Conservation (phyloP, 2,797 vertebrate species). For the Enteromius paludinosus region DNA sequence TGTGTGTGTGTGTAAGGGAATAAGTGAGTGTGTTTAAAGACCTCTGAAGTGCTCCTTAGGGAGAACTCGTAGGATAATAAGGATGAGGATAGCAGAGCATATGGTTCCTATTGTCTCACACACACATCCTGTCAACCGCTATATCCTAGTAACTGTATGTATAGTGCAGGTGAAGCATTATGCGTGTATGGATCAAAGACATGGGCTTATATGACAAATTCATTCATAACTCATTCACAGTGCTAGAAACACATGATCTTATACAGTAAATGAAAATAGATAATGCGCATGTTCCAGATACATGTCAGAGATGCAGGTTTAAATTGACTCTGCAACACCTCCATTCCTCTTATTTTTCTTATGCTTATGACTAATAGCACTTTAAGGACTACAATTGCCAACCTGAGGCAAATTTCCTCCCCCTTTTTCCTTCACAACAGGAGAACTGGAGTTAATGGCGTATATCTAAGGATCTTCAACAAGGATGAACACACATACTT, state of each 20-base stretch:
- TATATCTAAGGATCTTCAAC: background rate
- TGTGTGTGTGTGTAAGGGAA: slow-evolving; percentile 27
- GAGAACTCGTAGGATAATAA: slow-evolving; percentile 11
- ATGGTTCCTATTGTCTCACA: slow-evolving; percentile 24
- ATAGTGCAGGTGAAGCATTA: background rate
- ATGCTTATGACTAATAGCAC: background rate
- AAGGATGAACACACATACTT: slow-evolving; percentile 11
- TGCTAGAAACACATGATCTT: background rate
- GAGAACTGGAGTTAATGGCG: background rate
- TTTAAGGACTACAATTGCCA: background rate
- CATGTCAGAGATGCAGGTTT: background rate
- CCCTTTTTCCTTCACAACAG: background rate
- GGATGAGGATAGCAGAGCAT: slow-evolving; percentile 24
- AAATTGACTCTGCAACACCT: background rate
- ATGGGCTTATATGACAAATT: background rate
- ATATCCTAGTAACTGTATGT: background rate
- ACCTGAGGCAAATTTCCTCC: background rate
- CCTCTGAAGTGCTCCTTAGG: background rate
- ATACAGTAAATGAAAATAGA: background rate
- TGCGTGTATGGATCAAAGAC: background rate
- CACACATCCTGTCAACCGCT: slow-evolving; percentile 12
- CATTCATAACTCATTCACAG: background rate
- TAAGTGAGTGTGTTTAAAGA: slow-evolving; percentile 27
- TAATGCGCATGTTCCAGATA: background rate
- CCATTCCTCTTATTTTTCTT: background rate